Conservation (phyloP, 2,113 vertebrate species). For the Synchiropus splendidus region DNA sequence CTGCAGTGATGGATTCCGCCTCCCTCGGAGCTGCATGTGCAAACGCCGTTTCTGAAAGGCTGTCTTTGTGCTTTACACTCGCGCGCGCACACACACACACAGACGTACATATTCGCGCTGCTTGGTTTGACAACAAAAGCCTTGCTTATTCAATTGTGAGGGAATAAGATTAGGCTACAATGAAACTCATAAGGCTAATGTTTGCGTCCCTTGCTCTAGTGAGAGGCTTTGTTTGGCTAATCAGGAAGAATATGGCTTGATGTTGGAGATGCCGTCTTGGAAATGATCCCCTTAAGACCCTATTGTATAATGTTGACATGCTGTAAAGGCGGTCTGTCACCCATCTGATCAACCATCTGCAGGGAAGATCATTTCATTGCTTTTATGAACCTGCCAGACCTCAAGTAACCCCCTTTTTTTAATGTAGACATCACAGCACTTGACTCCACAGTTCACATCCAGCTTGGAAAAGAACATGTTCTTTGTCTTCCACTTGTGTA, state of each 20-base stretch:
- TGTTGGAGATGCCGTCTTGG: slow-evolving; percentile 46
- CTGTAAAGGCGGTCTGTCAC: slow-evolving; percentile 29
- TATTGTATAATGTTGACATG: slow-evolving; percentile 51
- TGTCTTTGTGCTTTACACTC: slow-evolving; percentile 85
- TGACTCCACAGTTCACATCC: no score
- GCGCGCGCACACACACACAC: slow-evolving; percentile 71
- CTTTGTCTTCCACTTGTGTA: no score
- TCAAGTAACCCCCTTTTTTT: no score
- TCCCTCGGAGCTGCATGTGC: slow-evolving; percentile 83
- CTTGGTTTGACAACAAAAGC: slow-evolving; percentile 59
- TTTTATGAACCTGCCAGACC: no score
- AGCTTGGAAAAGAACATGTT: no score
- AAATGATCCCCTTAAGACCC: slow-evolving; percentile 47
- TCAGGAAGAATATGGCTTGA: slow-evolving; percentile 54
- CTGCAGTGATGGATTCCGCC: slow-evolving; percentile 81
- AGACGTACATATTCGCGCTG: slow-evolving; percentile 25
- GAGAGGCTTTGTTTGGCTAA: slow-evolving; percentile 50
- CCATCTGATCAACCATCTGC: slow-evolving; percentile 40
- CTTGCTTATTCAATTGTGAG: slow-evolving; percentile 70
- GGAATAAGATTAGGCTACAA: slow-evolving; percentile 57
- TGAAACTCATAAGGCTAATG: slow-evolving; percentile 68
- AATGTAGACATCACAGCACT: no score
- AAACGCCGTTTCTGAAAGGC: slow-evolving; percentile 76
- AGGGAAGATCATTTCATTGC: no score
- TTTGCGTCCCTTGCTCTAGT: slow-evolving; percentile 52